Base-by-base conservation (phyloP, 2,888 invertebrate genomes). In the Anodontia alba region DNA sequence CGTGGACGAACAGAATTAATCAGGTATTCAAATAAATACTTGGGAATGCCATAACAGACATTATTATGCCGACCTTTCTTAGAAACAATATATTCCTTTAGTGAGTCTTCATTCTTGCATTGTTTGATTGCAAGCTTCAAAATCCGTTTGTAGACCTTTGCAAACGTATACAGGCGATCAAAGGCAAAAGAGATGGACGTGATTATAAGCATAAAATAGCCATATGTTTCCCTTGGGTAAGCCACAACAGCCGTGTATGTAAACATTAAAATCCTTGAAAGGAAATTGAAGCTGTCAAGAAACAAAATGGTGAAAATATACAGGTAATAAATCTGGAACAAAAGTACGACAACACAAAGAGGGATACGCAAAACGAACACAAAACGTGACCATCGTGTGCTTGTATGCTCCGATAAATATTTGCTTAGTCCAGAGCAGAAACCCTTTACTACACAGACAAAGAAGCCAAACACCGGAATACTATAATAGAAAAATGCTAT, bases 241-340 rank as follows among this genome's bases (percentile, higher is more conserved):
- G 57, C 57, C 5, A 57, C 57, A 57, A 57, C 5, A 57, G 57
- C 57, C 3, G 57, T 57, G 29, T 57, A 57, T 3, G 57, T 57
- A 20, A 57, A 57, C 29, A 57, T 10, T 17, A 57, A 10, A 8
- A 29, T 3, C 17, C 57, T 57, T 23, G 57, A 23, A 7, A 57
- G 8, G 29, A 57, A 57, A 29, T 29, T 10, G 29, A 57, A 57
- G 17, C 57, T 57, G 2, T 57, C 8, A 29, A 57, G 26, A 20
- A 57, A 57, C 26, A 57, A 3, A 23, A 26, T 57, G 7, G 5
- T 57, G 29, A 57, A 57, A 23, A 57, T 57, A 57, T 26, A 57
- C 29, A 23, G 29, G 17, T 57, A 57, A 17, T 29, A 29, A 7
- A 57, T 57, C 3, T 10, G 29, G 29, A 23, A 29, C 17, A 26